phyloP scores from a whole-genome alignment of 2,113 vertebrate species.

The Anser cygnoides region DNA sequence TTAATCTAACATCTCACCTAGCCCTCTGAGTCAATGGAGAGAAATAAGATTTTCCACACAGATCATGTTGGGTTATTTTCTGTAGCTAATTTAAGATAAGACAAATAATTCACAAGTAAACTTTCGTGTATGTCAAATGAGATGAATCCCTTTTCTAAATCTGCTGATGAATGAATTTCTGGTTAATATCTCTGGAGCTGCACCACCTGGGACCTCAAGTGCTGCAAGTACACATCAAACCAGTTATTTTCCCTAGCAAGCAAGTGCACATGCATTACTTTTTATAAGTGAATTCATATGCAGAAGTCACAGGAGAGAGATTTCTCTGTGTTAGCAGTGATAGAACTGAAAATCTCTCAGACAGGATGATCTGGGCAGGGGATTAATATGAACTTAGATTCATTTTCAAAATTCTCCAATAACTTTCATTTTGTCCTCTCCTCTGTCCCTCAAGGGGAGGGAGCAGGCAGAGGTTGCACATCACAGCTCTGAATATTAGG shows the following conservation, averaged over 20 bases:
- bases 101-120: background rate
- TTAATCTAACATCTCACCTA: background rate
- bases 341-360: background rate
- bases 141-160: background rate
- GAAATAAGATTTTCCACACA: background rate
- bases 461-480: background rate
- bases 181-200: background rate
- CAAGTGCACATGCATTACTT: accelerated
- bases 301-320: background rate
- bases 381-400: too few species aligned
- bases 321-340: background rate
- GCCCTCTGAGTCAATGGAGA: background rate
- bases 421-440: background rate
- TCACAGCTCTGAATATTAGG: background rate
- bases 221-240: background rate
- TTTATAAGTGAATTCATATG: background rate
- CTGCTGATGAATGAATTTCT: background rate
- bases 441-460: background rate
- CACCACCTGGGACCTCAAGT: background rate
- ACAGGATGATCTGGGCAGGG: background rate
- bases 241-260: background rate
- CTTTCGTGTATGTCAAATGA: background rate
- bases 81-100: background rate
- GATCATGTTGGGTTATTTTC: background rate
- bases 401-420: background rate